Evolutionary conservation across 2,888 invertebrate genomes (phyloP), one percentile per base, ranked within the genome.

Genomic region (Mactromeris polynyma): DNA sequence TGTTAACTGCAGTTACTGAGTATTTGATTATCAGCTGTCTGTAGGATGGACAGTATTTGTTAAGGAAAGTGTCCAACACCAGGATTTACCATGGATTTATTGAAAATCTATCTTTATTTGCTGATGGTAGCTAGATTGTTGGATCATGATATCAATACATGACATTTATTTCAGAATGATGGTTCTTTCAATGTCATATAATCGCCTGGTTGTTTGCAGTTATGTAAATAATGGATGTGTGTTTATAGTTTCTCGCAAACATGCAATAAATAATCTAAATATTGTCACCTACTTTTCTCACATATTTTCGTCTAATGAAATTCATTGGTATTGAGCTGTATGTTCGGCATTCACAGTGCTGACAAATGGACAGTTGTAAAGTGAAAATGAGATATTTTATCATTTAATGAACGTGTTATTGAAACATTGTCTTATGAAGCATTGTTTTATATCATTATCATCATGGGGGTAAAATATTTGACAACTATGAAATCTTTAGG

Each of bases 21-120:
- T 64, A 33, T 73, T 73, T 73, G 33, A 33, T 33, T 73, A 36
- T 73, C 2, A 19, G 1, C 14, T 33, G 73, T 11, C 36, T 36
- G 14, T 73, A 26, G 33, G 36, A 42, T 73, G 73, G 69, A 73
- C 83, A 73, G 73, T 83, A 73, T 83, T 83, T 83, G 33, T 83
- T 31, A 77, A 83, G 73, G 73, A 73, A 83, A 31, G 33, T 31
- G 42, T 73, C 33, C 3, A 31, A 83, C 9, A 19, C 2, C 73
- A 73, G 46, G 36, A 42, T 69, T 69, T 73, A 73, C 31, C n/a
- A 33, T 33, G 9, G 51, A 73, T 40, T 83, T 83, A 83, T 83
- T 83, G 83, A 83, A 69, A 83, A 83, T 73, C 83, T 46, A 46
- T 69, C 69, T 19, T 73, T 19, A 26, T 33, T 36, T 46, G 46